A percentile compares a stretch with the other conserved stretches of the same genome.
These are phyloP conservation scores for Hemicentrotus pulcherrimus DNA, from an alignment of 35 echinoderm and acorn worm species.

Conservation along the genomic window DNA sequence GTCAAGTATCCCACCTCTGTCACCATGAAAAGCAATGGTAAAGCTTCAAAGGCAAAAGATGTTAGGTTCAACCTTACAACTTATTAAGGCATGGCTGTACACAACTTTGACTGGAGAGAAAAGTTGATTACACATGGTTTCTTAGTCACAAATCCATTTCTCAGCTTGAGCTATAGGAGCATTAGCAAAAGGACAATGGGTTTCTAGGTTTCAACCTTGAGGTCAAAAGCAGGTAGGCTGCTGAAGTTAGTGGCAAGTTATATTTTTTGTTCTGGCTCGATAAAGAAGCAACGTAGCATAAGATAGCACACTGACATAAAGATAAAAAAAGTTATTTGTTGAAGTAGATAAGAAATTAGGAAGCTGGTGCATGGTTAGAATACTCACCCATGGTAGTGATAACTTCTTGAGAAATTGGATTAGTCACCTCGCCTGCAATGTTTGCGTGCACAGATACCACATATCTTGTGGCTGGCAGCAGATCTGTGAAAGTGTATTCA, in stretches of 20 bases:
- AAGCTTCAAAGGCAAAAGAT: no score
- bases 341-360: background rate
- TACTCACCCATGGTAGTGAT: background rate
- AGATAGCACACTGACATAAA: background rate
- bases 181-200: background rate
- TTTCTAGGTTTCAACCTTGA: background rate
- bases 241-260: background rate
- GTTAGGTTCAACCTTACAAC: no score
- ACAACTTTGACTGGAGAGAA: no score
- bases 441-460: background rate
- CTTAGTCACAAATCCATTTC: background rate
- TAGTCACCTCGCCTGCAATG: background rate
- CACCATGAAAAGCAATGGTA: no score
- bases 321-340: background rate
- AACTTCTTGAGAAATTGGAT: background rate
- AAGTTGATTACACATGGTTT: background rate
- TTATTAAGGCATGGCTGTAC: no score
- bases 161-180: background rate
- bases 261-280: background rate
- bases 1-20: background rate
- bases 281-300: background rate
- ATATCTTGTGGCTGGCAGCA: background rate
- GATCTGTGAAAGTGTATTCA: constrained; percentile 23
- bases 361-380: background rate
- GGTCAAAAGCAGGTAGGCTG: background rate